phyloP scores from a whole-genome alignment of 2,797 vertebrate species.

The Arnoldichthys spilopterus region DNA sequence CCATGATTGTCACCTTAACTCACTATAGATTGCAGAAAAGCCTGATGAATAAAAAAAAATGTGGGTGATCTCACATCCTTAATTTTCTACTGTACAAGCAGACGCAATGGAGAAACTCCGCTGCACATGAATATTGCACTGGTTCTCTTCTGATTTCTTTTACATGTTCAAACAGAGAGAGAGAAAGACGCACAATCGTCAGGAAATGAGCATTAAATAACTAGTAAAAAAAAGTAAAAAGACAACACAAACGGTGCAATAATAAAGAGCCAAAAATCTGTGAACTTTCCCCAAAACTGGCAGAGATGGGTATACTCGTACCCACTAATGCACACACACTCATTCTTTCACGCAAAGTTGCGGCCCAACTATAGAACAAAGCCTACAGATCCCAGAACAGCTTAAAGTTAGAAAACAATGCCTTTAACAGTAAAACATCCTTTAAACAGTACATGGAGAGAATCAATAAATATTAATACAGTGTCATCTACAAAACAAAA shows the following conservation, averaged over 20 bases:
- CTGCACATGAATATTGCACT: slow-evolving; percentile 36
- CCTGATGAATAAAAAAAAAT: not conserved
- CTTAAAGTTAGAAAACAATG: slow-evolving; percentile 8
- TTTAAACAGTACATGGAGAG: slow-evolving; percentile 10
- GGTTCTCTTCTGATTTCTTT: slow-evolving; percentile 6
- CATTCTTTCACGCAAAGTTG: not conserved
- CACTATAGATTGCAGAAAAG: not conserved
- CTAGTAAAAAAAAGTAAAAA: not conserved
- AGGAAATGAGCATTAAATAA: slow-evolving; percentile 20
- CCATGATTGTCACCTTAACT: not conserved
- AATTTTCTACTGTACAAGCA: slow-evolving; percentile 17
- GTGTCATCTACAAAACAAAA: slow-evolving; percentile 35
- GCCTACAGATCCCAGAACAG: not conserved
- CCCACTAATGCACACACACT: not conserved
- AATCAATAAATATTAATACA: slow-evolving; percentile 45
- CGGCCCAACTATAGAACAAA: not conserved
- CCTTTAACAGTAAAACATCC: not conserved
- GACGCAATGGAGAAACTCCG: not conserved
- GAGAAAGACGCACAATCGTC: slow-evolving; percentile 22
- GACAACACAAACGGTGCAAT: not conserved
- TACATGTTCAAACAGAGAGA: slow-evolving; percentile 1
- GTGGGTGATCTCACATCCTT: not conserved
- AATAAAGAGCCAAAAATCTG: not conserved
- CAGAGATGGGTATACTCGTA: not conserved
- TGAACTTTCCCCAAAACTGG: too few relatives aligned